Evolutionary conservation across 37 sponge, comb jelly and placozoan species (phyloP), one percentile per base, ranked within the genome.

Genomic region (Chondrosia reniformis): DNA sequence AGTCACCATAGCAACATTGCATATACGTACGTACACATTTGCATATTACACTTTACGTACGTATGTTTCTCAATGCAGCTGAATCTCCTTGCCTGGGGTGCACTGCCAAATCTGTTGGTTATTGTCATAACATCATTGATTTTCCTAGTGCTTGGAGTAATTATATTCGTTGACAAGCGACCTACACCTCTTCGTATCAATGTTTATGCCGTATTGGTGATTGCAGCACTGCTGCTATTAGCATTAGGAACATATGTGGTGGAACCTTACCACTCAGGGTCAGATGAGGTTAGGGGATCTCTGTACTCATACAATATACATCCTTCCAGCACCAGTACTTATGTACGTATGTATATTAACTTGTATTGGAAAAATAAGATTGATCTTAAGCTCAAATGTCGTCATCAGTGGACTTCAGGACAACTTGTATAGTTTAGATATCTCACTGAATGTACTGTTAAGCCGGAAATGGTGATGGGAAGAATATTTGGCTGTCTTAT

Each of bases 21-120:
- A n/a, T n/a, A n/a, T 37, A 41, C 81, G 24, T 63, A 8, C 52
- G 63, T 55, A 24, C 73, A 24, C 66, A 63, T 24, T 31, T 24
- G 10, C 66, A 63, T 63, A 10, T 49, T 49, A 15, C 15, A 27
- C 30, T n/a, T 25, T 10, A 10, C 64, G 24, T 25, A 27, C 64
- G 10, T 27, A 63, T 63, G 30, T 38, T 74, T 15, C 75, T 19
- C 46, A 25, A 4, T 8, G 39, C 28, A 33, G n/a, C 24, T 62
- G 5, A 28, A 57, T 4, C 36, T 88, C 3, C 76, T 79, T 0
- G 9, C 24, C 8, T 77, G n/a, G 8, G 91, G 91, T n/a, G 45
- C 83, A 2, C 81, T 86, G 8, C 84, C 91, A 12, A n/a, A 27
- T 0, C 38, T 86, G 4, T 27, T 91, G 6, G 46, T 69, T 10